Percentiles rank a stretch among this genome's conserved stretches.
phyloP scores from a whole-genome alignment of 2,113 vertebrate genomes.

The Eretmochelys imbricata region DNA sequence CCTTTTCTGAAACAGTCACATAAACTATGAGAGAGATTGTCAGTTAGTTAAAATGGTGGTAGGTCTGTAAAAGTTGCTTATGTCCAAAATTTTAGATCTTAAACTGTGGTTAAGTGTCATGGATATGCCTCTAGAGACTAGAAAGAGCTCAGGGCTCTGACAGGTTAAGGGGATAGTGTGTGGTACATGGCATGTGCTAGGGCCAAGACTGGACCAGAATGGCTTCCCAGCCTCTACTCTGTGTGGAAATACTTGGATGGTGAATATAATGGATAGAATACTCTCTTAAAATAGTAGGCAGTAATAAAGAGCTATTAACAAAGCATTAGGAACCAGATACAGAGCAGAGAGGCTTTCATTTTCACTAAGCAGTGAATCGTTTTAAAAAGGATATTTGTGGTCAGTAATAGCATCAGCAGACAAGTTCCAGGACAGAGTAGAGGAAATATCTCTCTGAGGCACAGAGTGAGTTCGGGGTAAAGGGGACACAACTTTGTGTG shows the following conservation, averaged over 20 bases:
- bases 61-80: background rate
- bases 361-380: background rate
- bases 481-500: background rate
- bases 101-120: constrained; percentile 9
- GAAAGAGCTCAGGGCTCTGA: constrained; percentile 5
- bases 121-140: constrained; percentile 6
- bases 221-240: background rate
- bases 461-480: background rate
- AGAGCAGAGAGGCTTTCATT: background rate
- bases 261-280: background rate
- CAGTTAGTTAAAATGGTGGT: background rate
- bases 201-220: background rate
- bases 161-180: background rate
- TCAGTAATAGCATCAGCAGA: background rate
- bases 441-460: background rate
- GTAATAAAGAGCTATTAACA: background rate
- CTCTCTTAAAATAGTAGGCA: constrained; percentile 21
- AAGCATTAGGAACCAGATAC: background rate
- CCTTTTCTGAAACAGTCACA: background rate
- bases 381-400: background rate
- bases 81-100: constrained; percentile 18
- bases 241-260: background rate
- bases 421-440: background rate
- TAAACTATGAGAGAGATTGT: background rate
- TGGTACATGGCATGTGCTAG: background rate